Conservation (phyloP, 1,140 invertebrate genomes). For the Drosophila chauvacae region DNA sequence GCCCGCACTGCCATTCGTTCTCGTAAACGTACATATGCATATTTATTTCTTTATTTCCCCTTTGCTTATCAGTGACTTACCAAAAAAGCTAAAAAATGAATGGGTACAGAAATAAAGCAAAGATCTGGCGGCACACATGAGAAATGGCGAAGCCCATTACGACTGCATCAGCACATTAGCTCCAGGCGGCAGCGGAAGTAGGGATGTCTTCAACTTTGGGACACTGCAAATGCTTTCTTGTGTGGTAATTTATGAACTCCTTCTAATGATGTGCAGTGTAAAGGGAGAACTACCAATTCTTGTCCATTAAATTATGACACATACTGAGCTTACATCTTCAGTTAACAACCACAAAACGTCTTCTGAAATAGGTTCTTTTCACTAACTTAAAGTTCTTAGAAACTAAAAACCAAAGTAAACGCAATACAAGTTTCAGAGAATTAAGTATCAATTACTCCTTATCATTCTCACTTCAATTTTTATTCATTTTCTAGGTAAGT, state of each 20-base stretch:
- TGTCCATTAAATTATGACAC: no score
- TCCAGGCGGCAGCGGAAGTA: slow-evolving; percentile 8
- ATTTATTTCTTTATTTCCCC: slow-evolving; percentile 82
- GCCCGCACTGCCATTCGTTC: slow-evolving; percentile 1
- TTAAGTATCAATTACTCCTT: background rate
- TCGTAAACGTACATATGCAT: slow-evolving; percentile 58
- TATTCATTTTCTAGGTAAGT: background rate
- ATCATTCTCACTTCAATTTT: no score
- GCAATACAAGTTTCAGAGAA: background rate
- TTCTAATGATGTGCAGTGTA: background rate
- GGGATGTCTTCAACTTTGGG: background rate
- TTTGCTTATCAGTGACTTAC: slow-evolving; percentile 74
- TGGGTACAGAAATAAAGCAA: slow-evolving; percentile 62
- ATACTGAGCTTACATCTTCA: background rate
- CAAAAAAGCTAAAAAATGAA: slow-evolving; percentile 38
- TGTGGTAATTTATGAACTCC: slow-evolving; percentile 28
- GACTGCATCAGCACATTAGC: slow-evolving; percentile 70
- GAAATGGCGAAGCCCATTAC: slow-evolving; percentile 77
- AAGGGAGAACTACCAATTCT: background rate
- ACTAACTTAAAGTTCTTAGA: background rate
- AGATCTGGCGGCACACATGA: slow-evolving; percentile 53
- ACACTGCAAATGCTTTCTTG: slow-evolving; percentile 3
- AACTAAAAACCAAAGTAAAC: background rate
- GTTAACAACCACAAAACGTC: background rate
- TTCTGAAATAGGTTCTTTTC: no score